A percentile compares a stretch with the other conserved stretches of the same genome.
These are phyloP conservation scores for Cygnus atratus DNA, from an alignment of 2,113 vertebrate species.

Conservation along the genomic window DNA sequence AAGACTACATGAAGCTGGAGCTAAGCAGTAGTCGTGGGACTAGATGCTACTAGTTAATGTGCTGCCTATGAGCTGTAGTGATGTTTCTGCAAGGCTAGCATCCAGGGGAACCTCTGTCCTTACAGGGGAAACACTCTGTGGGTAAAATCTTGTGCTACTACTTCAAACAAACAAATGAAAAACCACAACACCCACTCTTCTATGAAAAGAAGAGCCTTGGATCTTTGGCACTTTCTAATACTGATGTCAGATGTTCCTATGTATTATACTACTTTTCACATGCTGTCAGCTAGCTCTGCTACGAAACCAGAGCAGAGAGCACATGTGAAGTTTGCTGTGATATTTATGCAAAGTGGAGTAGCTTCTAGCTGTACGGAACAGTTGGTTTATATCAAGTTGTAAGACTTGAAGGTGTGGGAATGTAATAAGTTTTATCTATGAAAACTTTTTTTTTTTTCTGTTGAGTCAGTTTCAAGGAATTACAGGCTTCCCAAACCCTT, in stretches of 20 bases:
- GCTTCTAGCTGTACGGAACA: not conserved
- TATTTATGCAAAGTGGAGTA: not conserved
- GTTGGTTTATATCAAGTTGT: not conserved
- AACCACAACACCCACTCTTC: not conserved
- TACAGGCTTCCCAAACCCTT: not conserved
- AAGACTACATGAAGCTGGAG: not conserved
- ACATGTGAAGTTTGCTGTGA: not conserved
- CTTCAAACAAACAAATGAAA: not conserved
- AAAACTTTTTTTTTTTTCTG: not conserved
- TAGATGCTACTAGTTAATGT: not conserved
- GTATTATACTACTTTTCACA: not conserved
- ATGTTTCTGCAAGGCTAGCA: not conserved
- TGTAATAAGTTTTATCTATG: not conserved
- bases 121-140: not conserved
- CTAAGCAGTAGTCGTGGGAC: not conserved
- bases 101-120: not conserved
- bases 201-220: not conserved
- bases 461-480: not conserved
- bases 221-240: not conserved
- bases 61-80: not conserved
- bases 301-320: not conserved
- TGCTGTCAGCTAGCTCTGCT: not conserved
- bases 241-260: not conserved
- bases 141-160: not conserved
- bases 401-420: not conserved